Percentiles rank a stretch among this genome's conserved stretches.
Conservation (phyloP, 2,797 vertebrate species). For the Buphagus erythrorhynchus region DNA sequence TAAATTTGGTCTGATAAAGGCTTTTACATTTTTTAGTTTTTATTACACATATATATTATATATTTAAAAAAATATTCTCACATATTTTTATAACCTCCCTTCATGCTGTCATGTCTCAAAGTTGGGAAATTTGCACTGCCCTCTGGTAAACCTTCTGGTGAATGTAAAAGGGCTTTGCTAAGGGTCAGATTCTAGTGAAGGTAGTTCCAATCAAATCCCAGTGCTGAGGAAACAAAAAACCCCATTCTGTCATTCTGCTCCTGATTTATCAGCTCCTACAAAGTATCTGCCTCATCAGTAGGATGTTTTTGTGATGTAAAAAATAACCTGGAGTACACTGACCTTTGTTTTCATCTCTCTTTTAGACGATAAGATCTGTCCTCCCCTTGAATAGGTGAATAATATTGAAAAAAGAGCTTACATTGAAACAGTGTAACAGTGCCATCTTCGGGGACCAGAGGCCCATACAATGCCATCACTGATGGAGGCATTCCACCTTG, state of each 20-base stretch:
- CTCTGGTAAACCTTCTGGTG: neutral
- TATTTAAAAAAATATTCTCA: neutral
- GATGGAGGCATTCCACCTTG: neutral
- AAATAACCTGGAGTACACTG: neutral
- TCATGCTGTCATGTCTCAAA: rapidly evolving
- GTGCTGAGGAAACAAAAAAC: neutral
- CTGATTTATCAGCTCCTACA: neutral
- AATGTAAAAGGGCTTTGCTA: neutral
- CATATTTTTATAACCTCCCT: neutral
- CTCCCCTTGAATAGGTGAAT: neutral
- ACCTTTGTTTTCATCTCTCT: neutral
- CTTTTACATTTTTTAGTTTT: neutral
- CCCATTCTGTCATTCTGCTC: neutral
- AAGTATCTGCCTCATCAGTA: neutral
- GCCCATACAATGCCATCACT: neutral
- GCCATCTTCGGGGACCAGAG: neutral
- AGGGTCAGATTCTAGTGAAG: conserved; percentile 1
- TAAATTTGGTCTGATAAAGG: neutral
- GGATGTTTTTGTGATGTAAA: neutral
- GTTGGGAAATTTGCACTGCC: neutral
- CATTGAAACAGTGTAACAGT: neutral
- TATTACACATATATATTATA: neutral
- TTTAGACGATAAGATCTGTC: neutral
- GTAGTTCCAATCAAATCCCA: neutral
- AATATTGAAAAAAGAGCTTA: neutral